Percentiles rank a stretch among this genome's conserved stretches.
These are phyloP conservation scores for Lucilia cuprina DNA, from an alignment of 1,140 invertebrate genomes.

Conservation along the genomic window DNA sequence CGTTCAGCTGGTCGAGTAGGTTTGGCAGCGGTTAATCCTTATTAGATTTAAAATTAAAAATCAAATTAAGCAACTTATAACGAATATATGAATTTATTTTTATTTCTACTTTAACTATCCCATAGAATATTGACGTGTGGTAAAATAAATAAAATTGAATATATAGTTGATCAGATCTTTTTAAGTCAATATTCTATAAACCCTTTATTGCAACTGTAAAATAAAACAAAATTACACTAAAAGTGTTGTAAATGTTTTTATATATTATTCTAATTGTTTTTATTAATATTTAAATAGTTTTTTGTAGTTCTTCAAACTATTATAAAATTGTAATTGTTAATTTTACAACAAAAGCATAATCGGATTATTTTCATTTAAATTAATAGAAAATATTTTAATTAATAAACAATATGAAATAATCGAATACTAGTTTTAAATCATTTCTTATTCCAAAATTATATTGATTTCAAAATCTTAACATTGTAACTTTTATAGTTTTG, in stretches of 20 bases:
- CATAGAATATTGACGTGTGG: neutral
- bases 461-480: no score
- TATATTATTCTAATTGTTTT: constrained; percentile 8
- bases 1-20: constrained; percentile 58
- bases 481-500: no score
- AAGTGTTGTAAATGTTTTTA: constrained; percentile 32
- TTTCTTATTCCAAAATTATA: no score
- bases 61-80: neutral
- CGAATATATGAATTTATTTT: neutral
- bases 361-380: no score
- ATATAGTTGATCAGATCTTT: neutral
- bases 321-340: neutral
- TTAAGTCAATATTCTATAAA: no score
- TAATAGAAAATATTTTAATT: no score
- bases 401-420: no score
- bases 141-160: neutral
- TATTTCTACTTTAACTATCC: neutral
- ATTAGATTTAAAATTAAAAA: constrained; percentile 37
- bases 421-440: no score
- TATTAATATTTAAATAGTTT: neutral
- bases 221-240: constrained; percentile 16
- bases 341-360: neutral
- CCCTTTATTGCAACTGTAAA: neutral
- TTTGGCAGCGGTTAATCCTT: constrained; percentile 60
- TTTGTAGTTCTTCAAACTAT: neutral